Evolutionary conservation across 2,113 vertebrate genomes (phyloP).

Genomic region (Mungos mungo): DNA sequence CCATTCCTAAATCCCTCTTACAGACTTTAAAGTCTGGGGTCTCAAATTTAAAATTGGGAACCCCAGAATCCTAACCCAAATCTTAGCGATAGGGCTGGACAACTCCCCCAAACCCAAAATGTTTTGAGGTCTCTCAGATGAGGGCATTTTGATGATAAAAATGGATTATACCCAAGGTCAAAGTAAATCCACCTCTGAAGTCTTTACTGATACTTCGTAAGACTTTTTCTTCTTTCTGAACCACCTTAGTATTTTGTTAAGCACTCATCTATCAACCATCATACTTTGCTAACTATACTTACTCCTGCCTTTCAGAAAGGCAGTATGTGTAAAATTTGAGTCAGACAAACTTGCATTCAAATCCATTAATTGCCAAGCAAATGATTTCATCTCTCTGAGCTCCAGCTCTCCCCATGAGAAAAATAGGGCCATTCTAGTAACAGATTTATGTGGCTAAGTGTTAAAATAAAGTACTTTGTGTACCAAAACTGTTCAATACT

Average conservation of each 20-base stretch:
- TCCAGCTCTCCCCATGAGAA: neutral
- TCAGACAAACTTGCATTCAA: neutral
- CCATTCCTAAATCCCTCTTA: neutral
- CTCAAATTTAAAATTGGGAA: conserved; percentile 7
- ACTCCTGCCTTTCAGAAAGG: conserved; percentile 36
- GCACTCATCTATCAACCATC: neutral
- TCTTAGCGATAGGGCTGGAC: neutral
- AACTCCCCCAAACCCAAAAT: neutral
- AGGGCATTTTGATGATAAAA: neutral
- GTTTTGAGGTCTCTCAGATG: neutral
- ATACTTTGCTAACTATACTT: neutral
- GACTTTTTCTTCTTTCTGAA: neutral
- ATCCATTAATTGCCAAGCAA: neutral
- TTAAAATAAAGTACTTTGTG: conserved; percentile 13
- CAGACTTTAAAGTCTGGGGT: neutral
- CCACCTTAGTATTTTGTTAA: neutral
- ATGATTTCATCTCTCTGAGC: neutral
- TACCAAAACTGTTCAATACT: neutral
- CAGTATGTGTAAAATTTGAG: neutral
- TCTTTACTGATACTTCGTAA: neutral
- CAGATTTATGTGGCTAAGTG: neutral
- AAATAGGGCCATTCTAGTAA: neutral
- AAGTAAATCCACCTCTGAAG: conserved; percentile 38
- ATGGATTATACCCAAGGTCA: neutral
- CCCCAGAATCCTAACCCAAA: neutral